A percentile compares a stretch with the other conserved stretches of the same genome.
These are phyloP conservation scores for Monopis laevigella DNA, from an alignment of 2,888 invertebrate species.

Conservation along the genomic window DNA sequence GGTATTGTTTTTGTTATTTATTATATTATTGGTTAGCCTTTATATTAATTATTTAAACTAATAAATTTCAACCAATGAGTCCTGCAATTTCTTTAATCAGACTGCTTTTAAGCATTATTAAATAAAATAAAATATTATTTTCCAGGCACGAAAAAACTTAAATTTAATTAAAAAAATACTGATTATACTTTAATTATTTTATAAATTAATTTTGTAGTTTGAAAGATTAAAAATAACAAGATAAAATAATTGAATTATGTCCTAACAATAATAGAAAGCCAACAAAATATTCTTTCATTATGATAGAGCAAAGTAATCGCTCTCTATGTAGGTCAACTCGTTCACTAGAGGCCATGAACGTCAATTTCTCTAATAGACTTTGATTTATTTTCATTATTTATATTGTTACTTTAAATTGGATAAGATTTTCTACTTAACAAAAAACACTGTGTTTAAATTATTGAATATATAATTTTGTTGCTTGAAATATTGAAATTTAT, in stretches of 20 bases:
- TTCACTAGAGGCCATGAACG: constrained; percentile 11
- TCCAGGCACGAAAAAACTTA: neutral
- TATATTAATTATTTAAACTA: too few relatives aligned
- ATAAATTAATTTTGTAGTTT: neutral
- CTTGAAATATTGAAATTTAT: too few relatives aligned
- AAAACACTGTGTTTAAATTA: constrained; percentile 1
- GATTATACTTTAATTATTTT: too few relatives aligned
- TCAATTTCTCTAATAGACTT: constrained; percentile 12
- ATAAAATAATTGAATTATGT: neutral
- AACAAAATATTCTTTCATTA: constrained; percentile 8
- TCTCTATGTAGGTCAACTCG: constrained; percentile 7
- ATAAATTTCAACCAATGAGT: too few relatives aligned
- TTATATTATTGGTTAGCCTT: too few relatives aligned
- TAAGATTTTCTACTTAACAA: constrained; percentile 7
- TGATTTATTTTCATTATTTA: constrained; percentile 12
- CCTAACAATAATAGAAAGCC: neutral
- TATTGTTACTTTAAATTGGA: constrained; percentile 11
- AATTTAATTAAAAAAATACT: too few relatives aligned
- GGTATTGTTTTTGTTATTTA: too few relatives aligned
- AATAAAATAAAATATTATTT: too few relatives aligned
- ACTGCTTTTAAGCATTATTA: too few relatives aligned
- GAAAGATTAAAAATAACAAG: neutral
- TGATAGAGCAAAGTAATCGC: constrained; percentile 1
- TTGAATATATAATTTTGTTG: too few relatives aligned
- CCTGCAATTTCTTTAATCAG: too few relatives aligned